Conservation (phyloP, 2,113 vertebrate genomes). For the Phrynosoma platyrhinos region DNA sequence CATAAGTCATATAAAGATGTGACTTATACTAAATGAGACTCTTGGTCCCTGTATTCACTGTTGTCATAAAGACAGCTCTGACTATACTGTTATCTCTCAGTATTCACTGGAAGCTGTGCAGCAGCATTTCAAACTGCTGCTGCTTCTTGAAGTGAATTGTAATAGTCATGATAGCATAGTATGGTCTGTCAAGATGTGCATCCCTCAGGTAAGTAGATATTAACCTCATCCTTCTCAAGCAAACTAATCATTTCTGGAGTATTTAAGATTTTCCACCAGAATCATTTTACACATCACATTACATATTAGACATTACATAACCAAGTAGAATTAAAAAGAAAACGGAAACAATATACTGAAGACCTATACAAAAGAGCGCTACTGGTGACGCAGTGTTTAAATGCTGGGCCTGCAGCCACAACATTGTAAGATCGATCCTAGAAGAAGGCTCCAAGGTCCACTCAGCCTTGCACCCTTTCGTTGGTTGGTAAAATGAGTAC, state of each 20-base stretch:
- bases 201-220: not conserved
- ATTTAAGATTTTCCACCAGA: not conserved
- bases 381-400: no score
- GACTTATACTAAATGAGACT: not conserved
- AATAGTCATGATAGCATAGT: not conserved
- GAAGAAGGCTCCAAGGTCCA: no score
- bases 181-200: not conserved
- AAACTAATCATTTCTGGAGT: not conserved
- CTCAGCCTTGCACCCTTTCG: no score
- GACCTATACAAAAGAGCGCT: no score
- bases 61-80: not conserved
- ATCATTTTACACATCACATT: not conserved
- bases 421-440: no score
- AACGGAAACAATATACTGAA: no score
- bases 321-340: no score
- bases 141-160: no score
- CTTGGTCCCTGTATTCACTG: not conserved
- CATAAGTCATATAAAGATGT: not conserved
- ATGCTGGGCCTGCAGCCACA: no score
- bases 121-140: not conserved
- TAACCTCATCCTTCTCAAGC: not conserved
- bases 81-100: not conserved
- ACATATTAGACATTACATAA: no score
- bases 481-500: no score
- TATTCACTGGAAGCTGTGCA: not conserved